Evolutionary conservation across 2,113 vertebrate genomes (phyloP).

Genomic region (Lepisosteus osseus): DNA sequence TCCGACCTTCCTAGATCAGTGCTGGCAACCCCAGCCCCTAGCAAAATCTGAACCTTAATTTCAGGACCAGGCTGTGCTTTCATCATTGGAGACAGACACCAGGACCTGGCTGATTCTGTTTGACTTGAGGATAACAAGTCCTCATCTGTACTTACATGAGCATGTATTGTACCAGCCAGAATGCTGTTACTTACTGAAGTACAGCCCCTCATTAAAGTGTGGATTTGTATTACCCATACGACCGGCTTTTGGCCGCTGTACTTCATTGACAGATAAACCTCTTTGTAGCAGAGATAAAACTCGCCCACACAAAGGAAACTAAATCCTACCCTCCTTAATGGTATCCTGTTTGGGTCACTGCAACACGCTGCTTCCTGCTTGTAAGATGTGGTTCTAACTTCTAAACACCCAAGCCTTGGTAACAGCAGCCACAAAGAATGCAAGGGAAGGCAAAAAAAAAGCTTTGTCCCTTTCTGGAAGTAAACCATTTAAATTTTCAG

Average conservation of each 20-base stretch:
- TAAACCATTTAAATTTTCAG: neutral
- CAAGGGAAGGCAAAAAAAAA: neutral
- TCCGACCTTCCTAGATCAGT: no score
- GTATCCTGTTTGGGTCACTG: slow-evolving; percentile 6
- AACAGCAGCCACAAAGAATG: neutral
- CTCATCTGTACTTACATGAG: no score
- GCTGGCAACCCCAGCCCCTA: no score
- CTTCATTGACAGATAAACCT: neutral
- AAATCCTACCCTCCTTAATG: no score
- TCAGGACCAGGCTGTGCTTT: no score
- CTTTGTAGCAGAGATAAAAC: neutral
- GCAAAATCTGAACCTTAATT: no score
- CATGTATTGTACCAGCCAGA: no score
- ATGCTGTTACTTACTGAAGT: no score
- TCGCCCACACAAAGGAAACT: neutral
- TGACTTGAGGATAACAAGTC: no score
- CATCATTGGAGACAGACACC: no score
- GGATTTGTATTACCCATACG: neutral
- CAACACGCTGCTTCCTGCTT: slow-evolving; percentile 6
- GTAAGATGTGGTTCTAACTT: neutral
- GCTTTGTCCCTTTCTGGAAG: neutral
- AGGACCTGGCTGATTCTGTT: no score
- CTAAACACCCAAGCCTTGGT: neutral
- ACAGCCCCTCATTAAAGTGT: no score
- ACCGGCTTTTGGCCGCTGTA: neutral